Percentiles rank a stretch among this genome's conserved stretches.
Evolutionary conservation across 2,797 vertebrate genomes (phyloP).

Genomic region (Danionella dracula): DNA sequence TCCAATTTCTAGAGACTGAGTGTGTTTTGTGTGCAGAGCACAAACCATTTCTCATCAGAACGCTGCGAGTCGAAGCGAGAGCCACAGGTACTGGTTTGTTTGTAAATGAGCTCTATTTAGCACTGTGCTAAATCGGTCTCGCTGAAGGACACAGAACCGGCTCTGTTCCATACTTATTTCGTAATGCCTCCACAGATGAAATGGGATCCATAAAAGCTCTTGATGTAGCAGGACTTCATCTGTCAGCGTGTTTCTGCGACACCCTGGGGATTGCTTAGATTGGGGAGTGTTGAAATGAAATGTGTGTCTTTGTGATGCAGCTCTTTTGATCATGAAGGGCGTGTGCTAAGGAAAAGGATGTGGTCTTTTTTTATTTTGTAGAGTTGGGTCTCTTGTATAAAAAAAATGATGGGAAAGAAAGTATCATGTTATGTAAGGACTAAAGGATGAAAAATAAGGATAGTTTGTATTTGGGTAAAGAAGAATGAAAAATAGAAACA

Average conservation of each 20-base stretch:
- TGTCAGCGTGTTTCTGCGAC: constrained; percentile 9
- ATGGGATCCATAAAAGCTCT: constrained; percentile 18
- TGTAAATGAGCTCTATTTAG: constrained; percentile 30
- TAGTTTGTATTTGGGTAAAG: constrained; percentile 9
- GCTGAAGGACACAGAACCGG: constrained; percentile 1
- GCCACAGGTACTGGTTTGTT: neutral
- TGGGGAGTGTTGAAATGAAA: neutral
- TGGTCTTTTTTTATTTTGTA: neutral
- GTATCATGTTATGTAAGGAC: neutral
- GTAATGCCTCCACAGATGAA: constrained; percentile 4
- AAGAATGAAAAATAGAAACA: neutral
- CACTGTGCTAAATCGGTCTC: neutral
- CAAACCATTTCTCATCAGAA: neutral
- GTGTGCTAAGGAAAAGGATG: neutral
- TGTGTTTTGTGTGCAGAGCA: constrained; percentile 5
- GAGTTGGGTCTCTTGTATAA: neutral
- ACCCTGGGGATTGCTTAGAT: neutral
- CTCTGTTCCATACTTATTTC: constrained; percentile 8
- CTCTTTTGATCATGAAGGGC: neutral
- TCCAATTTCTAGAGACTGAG: neutral
- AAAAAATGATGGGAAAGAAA: neutral
- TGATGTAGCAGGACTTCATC: constrained; percentile 16
- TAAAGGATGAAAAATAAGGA: neutral
- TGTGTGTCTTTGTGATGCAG: neutral
- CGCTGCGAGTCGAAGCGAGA: neutral